Evolutionary conservation across 2,113 vertebrate genomes (phyloP), one percentile per base, ranked within the genome.

Genomic region (Apodemus sylvaticus): DNA sequence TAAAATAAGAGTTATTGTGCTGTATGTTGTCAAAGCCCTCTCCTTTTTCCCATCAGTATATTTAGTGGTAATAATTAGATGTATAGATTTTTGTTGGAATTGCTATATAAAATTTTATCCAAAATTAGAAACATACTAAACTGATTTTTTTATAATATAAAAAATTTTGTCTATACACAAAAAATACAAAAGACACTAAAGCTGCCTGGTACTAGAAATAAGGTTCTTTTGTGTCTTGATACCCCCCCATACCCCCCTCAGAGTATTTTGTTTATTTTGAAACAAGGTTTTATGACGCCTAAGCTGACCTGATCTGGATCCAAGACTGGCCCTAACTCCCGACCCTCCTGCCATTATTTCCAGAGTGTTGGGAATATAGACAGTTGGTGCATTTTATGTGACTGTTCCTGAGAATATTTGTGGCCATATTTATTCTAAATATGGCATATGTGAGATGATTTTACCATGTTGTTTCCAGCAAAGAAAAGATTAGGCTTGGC

Each of bases 211-310:
- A 29, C 24, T 39, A 3, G 17, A 66, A 19, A 64, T 13, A 24
- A 55, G 29, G 39, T 86, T 64, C n/a, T n/a, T 48, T 8, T 48
- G 29, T 58, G 31, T 60, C 93, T 89, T 48, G 31, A 66, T 83
- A 95, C 74, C 99, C 4, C 14, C 31, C 6, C 31, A 31, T 12
- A 9, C 20, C 2, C 13, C 31, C 8, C 0, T 12, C 13, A 70
- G 3, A 36, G 16, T 24, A 60, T 55, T 58, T 60, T 82, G 17
- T 81, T 60, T 60, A 55, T 26, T 82, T 62, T 60, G 36, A 83
- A 22, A 60, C 36, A 26, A 81, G 36, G 53, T n/a, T 53, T 81
- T 51, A 58, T 36, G 34, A 20, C 60, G 55, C 36, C 20, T 9
- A 60, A 20, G n/a, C 11, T 83, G n/a, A 3, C 34, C 20, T 71